Conservation (phyloP, 1,140 invertebrate genomes). For the Brachionus rubens region DNA sequence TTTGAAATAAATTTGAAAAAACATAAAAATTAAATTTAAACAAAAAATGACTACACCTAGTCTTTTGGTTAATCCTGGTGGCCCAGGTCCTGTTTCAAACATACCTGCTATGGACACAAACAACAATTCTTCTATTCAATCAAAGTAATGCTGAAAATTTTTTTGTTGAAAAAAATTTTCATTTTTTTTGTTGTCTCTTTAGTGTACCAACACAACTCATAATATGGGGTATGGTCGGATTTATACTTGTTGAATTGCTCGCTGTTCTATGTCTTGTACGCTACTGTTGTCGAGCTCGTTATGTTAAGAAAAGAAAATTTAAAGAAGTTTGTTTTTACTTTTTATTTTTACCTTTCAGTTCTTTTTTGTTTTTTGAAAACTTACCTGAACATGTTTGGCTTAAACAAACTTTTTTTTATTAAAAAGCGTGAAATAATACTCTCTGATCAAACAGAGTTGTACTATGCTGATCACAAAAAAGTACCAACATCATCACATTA, state of each 20-base stretch:
- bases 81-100: background rate
- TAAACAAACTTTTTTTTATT: conserved; percentile 32
- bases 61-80: background rate
- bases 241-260: conserved; percentile 37
- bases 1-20: too few relatives aligned
- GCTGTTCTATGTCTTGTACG: conserved; percentile 40
- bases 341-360: background rate
- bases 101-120: background rate
- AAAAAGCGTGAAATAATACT: conserved; percentile 39
- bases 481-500: background rate
- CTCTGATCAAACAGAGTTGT: conserved; percentile 13
- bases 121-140: background rate
- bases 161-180: background rate
- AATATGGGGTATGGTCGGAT: conserved; percentile 46
- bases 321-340: conserved; percentile 21
- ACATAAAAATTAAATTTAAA: too few relatives aligned
- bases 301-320: conserved; percentile 35
- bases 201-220: conserved; percentile 40
- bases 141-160: background rate
- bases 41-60: too few relatives aligned
- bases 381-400: conserved; percentile 33
- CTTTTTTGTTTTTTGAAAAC: background rate
- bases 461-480: background rate
- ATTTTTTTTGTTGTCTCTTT: background rate
- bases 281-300: conserved; percentile 42